A percentile compares a stretch with the other conserved stretches of the same genome.
phyloP scores from a whole-genome alignment of 2,113 vertebrate genomes.

The Bagarius yarrelli region DNA sequence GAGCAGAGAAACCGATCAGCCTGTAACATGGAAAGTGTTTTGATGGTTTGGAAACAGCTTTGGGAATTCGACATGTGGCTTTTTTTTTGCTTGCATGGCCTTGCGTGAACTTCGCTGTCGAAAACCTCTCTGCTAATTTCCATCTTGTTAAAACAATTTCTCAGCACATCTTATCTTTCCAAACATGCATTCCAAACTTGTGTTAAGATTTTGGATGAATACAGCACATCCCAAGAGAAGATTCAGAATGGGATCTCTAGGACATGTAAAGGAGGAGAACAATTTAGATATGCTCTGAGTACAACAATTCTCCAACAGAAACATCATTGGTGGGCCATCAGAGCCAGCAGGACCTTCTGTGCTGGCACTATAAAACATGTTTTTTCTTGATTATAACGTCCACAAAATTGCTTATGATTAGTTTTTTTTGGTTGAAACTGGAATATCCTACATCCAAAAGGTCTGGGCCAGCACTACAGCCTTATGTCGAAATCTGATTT shows the following conservation, averaged over 20 bases:
- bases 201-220: conserved; percentile 15
- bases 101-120: conserved; percentile 27
- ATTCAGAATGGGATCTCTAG: not conserved
- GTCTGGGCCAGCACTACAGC: too few relatives aligned
- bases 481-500: too few relatives aligned
- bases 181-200: conserved; percentile 33
- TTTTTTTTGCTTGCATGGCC: conserved; percentile 12
- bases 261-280: not conserved
- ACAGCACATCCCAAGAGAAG: not conserved
- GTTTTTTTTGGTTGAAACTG: too few relatives aligned
- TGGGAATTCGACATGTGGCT: conserved; percentile 32
- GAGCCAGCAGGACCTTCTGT: too few relatives aligned
- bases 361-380: too few relatives aligned
- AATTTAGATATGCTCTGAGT: not conserved
- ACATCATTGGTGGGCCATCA: too few relatives aligned
- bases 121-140: conserved; percentile 23
- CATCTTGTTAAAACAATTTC: conserved; percentile 27
- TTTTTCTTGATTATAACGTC: too few relatives aligned
- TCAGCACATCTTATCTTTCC: conserved; percentile 37
- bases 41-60: conserved; percentile 29
- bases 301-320: not conserved
- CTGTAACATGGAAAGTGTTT: conserved; percentile 28
- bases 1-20: conserved; percentile 11
- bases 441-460: too few relatives aligned
- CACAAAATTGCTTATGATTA: too few relatives aligned